A percentile compares a stretch with the other conserved stretches of the same genome.
Conservation (phyloP, 2,888 invertebrate genomes). For the Philereme transversata region DNA sequence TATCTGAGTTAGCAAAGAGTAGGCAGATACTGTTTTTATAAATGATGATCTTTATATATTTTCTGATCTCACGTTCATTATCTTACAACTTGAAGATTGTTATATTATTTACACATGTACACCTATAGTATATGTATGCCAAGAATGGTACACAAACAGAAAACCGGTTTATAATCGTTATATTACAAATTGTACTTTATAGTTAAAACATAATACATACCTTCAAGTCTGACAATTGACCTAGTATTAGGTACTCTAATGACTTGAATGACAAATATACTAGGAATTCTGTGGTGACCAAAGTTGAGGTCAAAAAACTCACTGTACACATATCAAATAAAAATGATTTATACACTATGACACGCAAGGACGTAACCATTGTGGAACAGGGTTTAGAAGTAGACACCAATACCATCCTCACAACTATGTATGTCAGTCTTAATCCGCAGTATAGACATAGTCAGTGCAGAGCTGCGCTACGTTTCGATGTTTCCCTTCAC, state of each 20-base stretch:
- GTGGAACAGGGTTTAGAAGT: no score
- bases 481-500: no score
- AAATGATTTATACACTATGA: no score
- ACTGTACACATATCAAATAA: no score
- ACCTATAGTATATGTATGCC: neutral
- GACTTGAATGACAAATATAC: neutral
- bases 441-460: no score
- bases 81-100: neutral
- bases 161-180: neutral
- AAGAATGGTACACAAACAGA: conserved; percentile 7
- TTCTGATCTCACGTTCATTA: neutral
- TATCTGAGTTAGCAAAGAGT: no score
- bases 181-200: neutral
- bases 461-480: no score
- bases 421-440: no score
- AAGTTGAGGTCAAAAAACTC: neutral
- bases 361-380: no score
- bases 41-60: neutral
- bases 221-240: neutral
- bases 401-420: no score
- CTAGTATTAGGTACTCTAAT: neutral
- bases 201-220: neutral
- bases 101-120: neutral
- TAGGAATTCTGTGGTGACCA: neutral
- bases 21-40: no score